Evolutionary conservation across 2,797 vertebrate species (phyloP).

Genomic region (Balearica regulorum): DNA sequence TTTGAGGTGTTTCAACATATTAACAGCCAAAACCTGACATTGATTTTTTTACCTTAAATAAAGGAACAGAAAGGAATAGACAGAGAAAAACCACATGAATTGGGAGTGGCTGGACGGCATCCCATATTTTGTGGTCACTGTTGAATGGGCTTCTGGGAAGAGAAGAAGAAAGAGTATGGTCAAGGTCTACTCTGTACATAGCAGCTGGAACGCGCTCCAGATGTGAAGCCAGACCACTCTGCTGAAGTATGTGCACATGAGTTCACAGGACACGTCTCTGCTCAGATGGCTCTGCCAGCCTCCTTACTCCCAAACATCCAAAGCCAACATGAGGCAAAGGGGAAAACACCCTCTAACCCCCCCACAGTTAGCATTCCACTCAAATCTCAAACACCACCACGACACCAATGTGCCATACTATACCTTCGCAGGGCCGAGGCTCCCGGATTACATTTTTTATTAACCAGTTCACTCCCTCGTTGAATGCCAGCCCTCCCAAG

Average conservation of each 20-base stretch:
- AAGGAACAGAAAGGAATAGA: constrained; percentile 98
- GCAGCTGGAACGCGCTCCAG: not conserved
- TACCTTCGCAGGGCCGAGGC: constrained; percentile 94
- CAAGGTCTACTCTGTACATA: not conserved
- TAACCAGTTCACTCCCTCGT: constrained; percentile 95
- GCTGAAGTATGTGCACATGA: not conserved
- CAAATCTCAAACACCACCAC: not conserved
- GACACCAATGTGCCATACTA: not conserved
- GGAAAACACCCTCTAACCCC: not conserved
- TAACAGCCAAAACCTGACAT: not conserved
- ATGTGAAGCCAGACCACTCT: not conserved
- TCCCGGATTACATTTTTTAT: constrained; percentile 94
- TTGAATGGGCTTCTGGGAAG: constrained; percentile 82
- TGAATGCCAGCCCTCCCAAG: constrained; percentile 90
- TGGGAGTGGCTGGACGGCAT: constrained; percentile 98
- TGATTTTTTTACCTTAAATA: constrained; percentile 91
- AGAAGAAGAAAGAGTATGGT: constrained; percentile 40
- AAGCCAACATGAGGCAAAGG: not conserved
- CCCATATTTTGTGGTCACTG: constrained; percentile 90
- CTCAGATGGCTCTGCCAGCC: not conserved
- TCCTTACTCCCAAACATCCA: not conserved
- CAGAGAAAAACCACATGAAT: constrained; percentile 99
- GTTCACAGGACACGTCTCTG: not conserved
- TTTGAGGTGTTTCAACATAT: not conserved
- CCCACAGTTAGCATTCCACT: not conserved